phyloP scores from a whole-genome alignment of 2,797 vertebrate genomes.

The Amblyopsis hoosieri region DNA sequence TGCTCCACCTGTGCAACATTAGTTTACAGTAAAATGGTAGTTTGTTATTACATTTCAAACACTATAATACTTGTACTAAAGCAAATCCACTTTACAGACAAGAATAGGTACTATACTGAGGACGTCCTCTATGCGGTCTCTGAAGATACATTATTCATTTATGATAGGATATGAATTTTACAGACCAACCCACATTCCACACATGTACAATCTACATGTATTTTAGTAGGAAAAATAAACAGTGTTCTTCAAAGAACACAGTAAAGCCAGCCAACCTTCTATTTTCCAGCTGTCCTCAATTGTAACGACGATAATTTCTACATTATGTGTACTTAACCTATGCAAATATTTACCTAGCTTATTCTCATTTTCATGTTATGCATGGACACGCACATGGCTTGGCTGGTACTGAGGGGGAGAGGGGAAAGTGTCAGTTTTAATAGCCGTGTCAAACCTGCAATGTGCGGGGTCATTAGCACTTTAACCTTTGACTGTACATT shows the following conservation, averaged over 20 bases:
- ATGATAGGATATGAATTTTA: no score
- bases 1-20: no score
- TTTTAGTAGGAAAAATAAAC: slow-evolving; percentile 22
- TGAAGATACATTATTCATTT: no score
- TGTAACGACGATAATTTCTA: slow-evolving; percentile 56
- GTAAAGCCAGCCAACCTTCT: slow-evolving; percentile 30
- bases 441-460: slow-evolving; percentile 38
- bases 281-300: slow-evolving; percentile 52
- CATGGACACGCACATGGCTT: slow-evolving; percentile 50
- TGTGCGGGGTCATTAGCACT: slow-evolving; percentile 25
- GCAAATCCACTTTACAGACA: no score
- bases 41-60: no score
- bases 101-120: no score
- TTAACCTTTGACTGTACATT: slow-evolving; percentile 13
- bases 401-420: slow-evolving; percentile 44
- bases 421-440: slow-evolving; percentile 52
- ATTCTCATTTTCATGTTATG: slow-evolving; percentile 42
- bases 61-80: no score
- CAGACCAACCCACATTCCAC: no score
- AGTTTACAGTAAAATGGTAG: no score
- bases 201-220: slow-evolving; percentile 14
- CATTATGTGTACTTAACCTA: slow-evolving; percentile 54
- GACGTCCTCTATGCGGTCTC: no score
- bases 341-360: slow-evolving; percentile 68
- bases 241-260: slow-evolving; percentile 47